A percentile compares a stretch with the other conserved stretches of the same genome.
These are phyloP conservation scores for Leptoteleia sp. DNA, from an alignment of 1,140 invertebrate genomes.

Conservation along the genomic window DNA sequence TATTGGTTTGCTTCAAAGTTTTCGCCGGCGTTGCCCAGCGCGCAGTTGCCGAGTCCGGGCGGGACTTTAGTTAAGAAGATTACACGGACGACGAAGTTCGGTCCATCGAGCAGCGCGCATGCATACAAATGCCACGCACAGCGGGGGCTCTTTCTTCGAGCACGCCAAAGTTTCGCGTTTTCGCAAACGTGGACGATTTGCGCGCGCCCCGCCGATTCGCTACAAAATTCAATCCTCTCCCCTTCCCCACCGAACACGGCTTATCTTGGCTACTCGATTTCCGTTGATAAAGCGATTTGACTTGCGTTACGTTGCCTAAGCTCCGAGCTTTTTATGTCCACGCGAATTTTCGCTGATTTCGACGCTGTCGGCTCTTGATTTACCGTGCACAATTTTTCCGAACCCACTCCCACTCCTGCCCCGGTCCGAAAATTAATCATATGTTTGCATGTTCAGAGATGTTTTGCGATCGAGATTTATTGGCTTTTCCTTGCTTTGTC, in stretches of 20 bases:
- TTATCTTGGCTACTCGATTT: slow-evolving; percentile 35
- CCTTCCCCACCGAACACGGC: slow-evolving; percentile 20
- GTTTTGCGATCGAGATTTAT: no score
- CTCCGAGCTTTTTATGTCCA: no score
- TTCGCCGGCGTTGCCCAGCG: no score
- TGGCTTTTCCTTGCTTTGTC: no score
- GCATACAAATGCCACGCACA: slow-evolving; percentile 28
- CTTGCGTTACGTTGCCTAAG: slow-evolving; percentile 20
- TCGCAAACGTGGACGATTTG: slow-evolving; percentile 35
- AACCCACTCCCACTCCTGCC: no score
- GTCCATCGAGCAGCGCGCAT: slow-evolving; percentile 6
- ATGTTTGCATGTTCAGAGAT: no score
- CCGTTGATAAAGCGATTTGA: slow-evolving; percentile 38
- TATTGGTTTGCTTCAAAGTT: no score
- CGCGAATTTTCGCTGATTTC: no score
- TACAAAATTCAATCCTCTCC: slow-evolving; percentile 45
- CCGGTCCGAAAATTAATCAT: no score
- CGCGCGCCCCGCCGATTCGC: slow-evolving; percentile 13
- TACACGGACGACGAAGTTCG: slow-evolving; percentile 34
- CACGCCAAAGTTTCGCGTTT: slow-evolving; percentile 19
- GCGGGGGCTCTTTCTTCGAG: slow-evolving; percentile 9
- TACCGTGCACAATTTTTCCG: no score
- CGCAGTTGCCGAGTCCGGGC: no score
- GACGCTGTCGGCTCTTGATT: no score
- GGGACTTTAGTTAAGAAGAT: slow-evolving; percentile 47